Evolutionary conservation across 1,140 invertebrate species (phyloP).

Genomic region (Apis dorsata): DNA sequence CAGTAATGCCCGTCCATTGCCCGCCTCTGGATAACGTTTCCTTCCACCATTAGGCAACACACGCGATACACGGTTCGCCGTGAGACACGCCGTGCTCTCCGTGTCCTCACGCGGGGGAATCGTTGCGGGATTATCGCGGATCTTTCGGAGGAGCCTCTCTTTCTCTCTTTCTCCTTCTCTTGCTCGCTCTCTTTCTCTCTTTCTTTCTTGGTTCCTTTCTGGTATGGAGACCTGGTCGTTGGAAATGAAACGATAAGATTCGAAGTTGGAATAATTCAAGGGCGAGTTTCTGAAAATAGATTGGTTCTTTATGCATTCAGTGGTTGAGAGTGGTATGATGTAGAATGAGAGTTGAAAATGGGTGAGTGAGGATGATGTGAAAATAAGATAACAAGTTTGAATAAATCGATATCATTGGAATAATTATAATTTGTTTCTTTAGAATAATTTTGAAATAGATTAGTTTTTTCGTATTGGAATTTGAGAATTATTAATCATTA

Average conservation of each 20-base stretch:
- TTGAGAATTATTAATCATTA: not conserved
- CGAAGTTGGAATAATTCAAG: not conserved
- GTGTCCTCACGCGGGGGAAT: constrained; percentile 11
- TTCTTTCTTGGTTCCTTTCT: not conserved
- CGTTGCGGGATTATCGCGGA: constrained; percentile 35
- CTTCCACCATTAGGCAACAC: constrained; percentile 63
- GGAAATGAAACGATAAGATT: not conserved
- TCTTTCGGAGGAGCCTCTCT: constrained; percentile 13
- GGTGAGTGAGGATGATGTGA: too few relatives aligned
- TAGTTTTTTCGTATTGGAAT: not conserved
- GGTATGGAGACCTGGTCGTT: not conserved
- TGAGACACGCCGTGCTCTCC: constrained; percentile 22
- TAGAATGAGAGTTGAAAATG: too few relatives aligned
- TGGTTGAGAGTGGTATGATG: too few relatives aligned
- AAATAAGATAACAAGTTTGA: too few relatives aligned
- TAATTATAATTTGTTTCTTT: too few relatives aligned
- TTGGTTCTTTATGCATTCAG: not conserved
- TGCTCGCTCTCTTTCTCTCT: not conserved
- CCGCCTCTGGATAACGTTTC: constrained; percentile 69
- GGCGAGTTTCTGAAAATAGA: not conserved
- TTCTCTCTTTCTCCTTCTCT: too few relatives aligned
- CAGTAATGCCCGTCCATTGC: constrained; percentile 58
- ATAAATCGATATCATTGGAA: too few relatives aligned
- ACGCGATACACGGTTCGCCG: constrained; percentile 42
- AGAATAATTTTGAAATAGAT: not conserved